Percentiles rank a stretch among this genome's conserved stretches.
phyloP scores from a whole-genome alignment of 2,888 invertebrate species.

The Papilio gigon region DNA sequence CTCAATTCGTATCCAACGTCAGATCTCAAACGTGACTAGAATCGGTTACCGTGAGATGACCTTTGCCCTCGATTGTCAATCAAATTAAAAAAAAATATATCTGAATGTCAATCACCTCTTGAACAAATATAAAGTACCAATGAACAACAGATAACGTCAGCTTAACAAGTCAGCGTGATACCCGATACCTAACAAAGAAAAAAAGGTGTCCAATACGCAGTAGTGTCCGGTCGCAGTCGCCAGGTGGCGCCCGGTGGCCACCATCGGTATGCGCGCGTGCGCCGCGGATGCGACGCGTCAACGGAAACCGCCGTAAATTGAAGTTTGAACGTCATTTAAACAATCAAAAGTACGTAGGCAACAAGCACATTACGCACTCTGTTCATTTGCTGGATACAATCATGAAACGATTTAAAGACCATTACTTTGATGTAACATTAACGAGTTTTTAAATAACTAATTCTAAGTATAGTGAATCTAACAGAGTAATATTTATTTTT shows the following conservation, averaged over 20 bases:
- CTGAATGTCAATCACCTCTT: conserved; percentile 16
- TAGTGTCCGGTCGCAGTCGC: conserved; percentile 46
- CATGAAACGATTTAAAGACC: background rate
- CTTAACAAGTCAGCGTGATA: conserved; percentile 7
- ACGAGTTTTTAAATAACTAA: conserved; percentile 7
- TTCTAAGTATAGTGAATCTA: background rate
- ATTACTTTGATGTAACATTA: conserved; percentile 7
- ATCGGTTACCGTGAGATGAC: conserved; percentile 1
- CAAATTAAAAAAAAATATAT: conserved; percentile 10
- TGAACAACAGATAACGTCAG: background rate
- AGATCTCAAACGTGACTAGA: conserved; percentile 8
- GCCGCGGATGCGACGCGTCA: conserved; percentile 61
- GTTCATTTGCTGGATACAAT: conserved; percentile 12
- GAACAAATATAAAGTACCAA: conserved; percentile 5
- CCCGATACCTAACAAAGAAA: conserved; percentile 34
- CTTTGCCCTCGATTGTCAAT: conserved; percentile 9
- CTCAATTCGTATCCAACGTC: background rate
- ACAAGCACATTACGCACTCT: conserved; percentile 44
- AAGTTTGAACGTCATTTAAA: conserved; percentile 71
- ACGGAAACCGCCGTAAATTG: conserved; percentile 65
- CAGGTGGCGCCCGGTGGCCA: conserved; percentile 64
- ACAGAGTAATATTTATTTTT: too few relatives aligned
- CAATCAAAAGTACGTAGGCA: conserved; percentile 47
- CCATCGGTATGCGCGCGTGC: conserved; percentile 68
- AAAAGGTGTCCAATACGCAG: conserved; percentile 41